Base-by-base conservation (phyloP, 2,113 vertebrate genomes). In the Daphoenositta chrysoptera region DNA sequence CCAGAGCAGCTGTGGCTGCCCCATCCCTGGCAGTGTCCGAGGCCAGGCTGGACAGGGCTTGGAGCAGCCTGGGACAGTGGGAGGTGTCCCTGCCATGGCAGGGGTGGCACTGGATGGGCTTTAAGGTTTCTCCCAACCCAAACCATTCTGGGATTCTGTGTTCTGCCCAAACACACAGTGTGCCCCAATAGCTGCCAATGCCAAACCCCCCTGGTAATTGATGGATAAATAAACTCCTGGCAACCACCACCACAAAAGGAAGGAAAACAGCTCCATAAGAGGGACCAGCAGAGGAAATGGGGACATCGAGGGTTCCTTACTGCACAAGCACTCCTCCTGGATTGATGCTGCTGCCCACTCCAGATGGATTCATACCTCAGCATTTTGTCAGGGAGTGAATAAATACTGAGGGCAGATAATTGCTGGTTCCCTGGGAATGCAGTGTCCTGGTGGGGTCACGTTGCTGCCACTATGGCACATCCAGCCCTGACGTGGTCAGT, bases 391-490 rank as follows among this genome's bases (percentile, higher is more conserved):
- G 45, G 40, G 31, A 50, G 33, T 23, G 40, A 79, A 79, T 60
- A n/a, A 65, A 45, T 7, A 12, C 2, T 21, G 17, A 54, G 33
- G 30, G 6, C 33, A 16, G 5, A 2, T 14, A 21, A 37, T 7
- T 27, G 33, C 65, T 69, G 20, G 10, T 72, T 64, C 45, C 45
- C 37, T 4, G 0, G 35, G 40, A 57, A 10, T 27, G 23, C 2
- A 1, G 35, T 2, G 5, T 64, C 28, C 58, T 20, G 28, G 11
- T 57, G 50, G 39, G 30, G 30, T 70, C 65, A 39, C 2, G 0
- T 64, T 2, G 0, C 31, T 39, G 56, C 63, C 48, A 17, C 72
- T 24, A 3, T 0, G 1, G 1, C 6, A 6, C 9, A 20, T 16
- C 45, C 64, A 71, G 72, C 14, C 35, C 44, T 0, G 0, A 6